phyloP scores from a whole-genome alignment of 2,888 invertebrate species.

The Heliconius charithonia region DNA sequence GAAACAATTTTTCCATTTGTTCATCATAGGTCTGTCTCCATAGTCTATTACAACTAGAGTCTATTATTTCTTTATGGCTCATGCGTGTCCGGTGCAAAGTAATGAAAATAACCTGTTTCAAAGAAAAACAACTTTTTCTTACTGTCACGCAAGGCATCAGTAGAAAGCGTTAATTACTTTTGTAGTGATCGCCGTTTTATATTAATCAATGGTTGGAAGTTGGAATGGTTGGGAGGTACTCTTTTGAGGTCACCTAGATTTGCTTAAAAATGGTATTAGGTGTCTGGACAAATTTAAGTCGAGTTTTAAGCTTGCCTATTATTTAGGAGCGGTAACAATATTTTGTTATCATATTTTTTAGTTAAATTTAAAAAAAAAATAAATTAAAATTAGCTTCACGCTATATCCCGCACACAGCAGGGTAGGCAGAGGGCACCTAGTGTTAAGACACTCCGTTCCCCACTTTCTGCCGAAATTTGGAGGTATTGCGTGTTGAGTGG shows the following conservation, averaged over 20 bases:
- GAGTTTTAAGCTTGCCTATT: no score
- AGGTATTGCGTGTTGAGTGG: no score
- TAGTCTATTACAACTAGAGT: constrained; percentile 7
- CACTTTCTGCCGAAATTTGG: no score
- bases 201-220: constrained; percentile 20
- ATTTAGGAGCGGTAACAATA: no score
- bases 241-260: not conserved
- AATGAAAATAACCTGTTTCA: constrained; percentile 32
- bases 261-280: not conserved
- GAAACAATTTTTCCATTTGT: constrained; percentile 23
- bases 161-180: constrained; percentile 33
- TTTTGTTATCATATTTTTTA: no score
- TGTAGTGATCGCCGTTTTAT: constrained; percentile 27
- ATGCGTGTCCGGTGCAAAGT: constrained; percentile 29
- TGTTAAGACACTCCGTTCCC: no score
- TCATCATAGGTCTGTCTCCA: constrained; percentile 9
- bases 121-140: constrained; percentile 35
- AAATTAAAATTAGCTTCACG: no score
- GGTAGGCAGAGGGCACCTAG: no score
- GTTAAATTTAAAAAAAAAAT: no score
- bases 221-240: constrained; percentile 5
- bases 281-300: not conserved
- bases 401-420: no score
- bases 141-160: constrained; percentile 31
- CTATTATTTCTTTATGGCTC: constrained; percentile 26